Percentiles rank a stretch among this genome's conserved stretches.
These are phyloP conservation scores for Eupithecia abbreviata DNA, from an alignment of 2,888 invertebrate genomes.

Conservation along the genomic window DNA sequence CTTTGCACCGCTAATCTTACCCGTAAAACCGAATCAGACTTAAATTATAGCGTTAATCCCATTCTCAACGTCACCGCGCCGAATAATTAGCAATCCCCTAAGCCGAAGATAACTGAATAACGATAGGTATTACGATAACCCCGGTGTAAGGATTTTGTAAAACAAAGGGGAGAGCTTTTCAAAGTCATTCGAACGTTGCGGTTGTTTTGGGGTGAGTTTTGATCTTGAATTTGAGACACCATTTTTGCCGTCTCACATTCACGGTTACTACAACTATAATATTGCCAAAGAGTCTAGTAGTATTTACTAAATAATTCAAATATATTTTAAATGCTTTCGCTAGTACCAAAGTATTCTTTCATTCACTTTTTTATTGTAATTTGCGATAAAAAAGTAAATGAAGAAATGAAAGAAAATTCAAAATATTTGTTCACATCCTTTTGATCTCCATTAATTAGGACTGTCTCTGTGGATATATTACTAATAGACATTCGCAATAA, in stretches of 20 bases:
- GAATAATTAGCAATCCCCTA: conserved; percentile 72
- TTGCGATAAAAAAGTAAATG: too few relatives aligned
- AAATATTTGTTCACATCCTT: neutral
- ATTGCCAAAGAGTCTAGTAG: neutral
- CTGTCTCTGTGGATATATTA: conserved; percentile 1
- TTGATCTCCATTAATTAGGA: conserved; percentile 1
- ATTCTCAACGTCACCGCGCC: conserved; percentile 62
- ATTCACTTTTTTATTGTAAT: neutral
- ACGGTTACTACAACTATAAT: neutral
- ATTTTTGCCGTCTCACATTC: too few relatives aligned
- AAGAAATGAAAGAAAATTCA: neutral
- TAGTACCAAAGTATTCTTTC: neutral
- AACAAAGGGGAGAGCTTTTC: conserved; percentile 33
- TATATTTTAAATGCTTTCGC: neutral
- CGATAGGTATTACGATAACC: conserved; percentile 52
- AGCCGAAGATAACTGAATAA: conserved; percentile 70
- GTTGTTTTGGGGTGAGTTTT: neutral
- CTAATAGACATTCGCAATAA: conserved; percentile 29
- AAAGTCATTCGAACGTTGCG: conserved; percentile 9
- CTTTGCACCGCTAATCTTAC: conserved; percentile 29
- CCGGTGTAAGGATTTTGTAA: conserved; percentile 36
- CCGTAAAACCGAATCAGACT: conserved; percentile 34
- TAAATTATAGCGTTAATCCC: conserved; percentile 39
- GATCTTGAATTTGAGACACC: neutral
- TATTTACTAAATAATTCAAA: neutral